phyloP scores from a whole-genome alignment of 2,797 vertebrate genomes.

The Cyclopterus lumpus region DNA sequence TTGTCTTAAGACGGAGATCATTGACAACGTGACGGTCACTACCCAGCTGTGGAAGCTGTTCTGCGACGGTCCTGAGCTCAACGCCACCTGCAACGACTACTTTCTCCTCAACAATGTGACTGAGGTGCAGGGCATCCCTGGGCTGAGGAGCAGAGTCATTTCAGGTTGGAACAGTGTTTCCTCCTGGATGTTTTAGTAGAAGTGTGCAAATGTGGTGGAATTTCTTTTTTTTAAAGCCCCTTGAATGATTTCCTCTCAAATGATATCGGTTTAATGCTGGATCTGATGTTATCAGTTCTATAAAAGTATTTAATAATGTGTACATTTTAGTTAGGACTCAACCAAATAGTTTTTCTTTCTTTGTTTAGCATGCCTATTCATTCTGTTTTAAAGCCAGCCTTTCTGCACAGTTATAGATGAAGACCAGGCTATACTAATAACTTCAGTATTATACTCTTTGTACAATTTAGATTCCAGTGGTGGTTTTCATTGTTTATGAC shows the following conservation, averaged over 20 bases:
- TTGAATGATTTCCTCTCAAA: background rate
- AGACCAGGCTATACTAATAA: background rate
- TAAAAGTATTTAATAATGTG: too few species aligned
- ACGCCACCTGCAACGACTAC: slow-evolving; percentile 88
- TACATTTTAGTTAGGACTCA: too few species aligned
- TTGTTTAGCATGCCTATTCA: too few species aligned
- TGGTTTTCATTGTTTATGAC: too few species aligned
- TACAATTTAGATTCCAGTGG: background rate
- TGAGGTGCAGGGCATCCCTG: slow-evolving; percentile 91
- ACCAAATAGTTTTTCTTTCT: too few species aligned
- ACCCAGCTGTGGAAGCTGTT: slow-evolving; percentile 90
- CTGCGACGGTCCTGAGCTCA: slow-evolving; percentile 82
- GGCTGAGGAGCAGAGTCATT: slow-evolving; percentile 89
- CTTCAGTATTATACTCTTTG: too few species aligned
- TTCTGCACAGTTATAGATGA: background rate
- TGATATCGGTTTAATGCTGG: too few species aligned
- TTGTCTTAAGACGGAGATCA: slow-evolving; percentile 86
- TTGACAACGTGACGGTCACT: slow-evolving; percentile 82
- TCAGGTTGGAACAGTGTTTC: slow-evolving; percentile 79
- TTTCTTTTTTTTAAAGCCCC: too few species aligned
- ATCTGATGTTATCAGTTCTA: too few species aligned
- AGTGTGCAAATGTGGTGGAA: background rate
- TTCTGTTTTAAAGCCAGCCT: too few species aligned
- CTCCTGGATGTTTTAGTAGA: background rate
- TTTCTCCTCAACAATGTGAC: slow-evolving; percentile 90